A percentile compares a stretch with the other conserved stretches of the same genome.
These are phyloP conservation scores for Brachionus angularis DNA, from an alignment of 1,140 invertebrate genomes.

Conservation along the genomic window DNA sequence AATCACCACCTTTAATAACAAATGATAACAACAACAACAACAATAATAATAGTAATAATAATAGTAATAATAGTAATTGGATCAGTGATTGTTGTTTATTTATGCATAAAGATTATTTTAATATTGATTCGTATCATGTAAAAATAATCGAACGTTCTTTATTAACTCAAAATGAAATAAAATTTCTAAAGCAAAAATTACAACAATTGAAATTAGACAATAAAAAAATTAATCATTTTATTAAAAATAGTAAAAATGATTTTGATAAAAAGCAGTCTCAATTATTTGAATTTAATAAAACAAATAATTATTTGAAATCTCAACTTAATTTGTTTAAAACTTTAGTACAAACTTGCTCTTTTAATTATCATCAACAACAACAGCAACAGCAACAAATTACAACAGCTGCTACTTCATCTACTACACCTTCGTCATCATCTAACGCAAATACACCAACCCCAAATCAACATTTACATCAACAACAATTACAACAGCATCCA, in stretches of 20 bases:
- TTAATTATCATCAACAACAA: neutral
- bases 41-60: no score
- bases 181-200: conserved; percentile 13
- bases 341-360: conserved; percentile 11
- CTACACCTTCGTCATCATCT: no score
- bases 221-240: conserved; percentile 2
- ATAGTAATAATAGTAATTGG: no score
- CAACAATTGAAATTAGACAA: conserved; percentile 33
- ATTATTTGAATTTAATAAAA: neutral
- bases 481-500: neutral
- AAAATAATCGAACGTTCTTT: conserved; percentile 36
- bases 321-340: conserved; percentile 24
- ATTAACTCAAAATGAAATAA: conserved; percentile 10
- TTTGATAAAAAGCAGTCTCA: neutral
- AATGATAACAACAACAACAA: no score
- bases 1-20: no score
- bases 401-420: no score
- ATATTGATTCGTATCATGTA: conserved; percentile 14
- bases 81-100: conserved; percentile 14
- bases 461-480: no score
- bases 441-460: no score
- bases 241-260: conserved; percentile 26
- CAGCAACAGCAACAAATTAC: neutral
- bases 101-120: conserved; percentile 9
- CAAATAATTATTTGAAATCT: neutral